Evolutionary conservation across 2,113 vertebrate genomes (phyloP).

Genomic region (Xenopus borealis): DNA sequence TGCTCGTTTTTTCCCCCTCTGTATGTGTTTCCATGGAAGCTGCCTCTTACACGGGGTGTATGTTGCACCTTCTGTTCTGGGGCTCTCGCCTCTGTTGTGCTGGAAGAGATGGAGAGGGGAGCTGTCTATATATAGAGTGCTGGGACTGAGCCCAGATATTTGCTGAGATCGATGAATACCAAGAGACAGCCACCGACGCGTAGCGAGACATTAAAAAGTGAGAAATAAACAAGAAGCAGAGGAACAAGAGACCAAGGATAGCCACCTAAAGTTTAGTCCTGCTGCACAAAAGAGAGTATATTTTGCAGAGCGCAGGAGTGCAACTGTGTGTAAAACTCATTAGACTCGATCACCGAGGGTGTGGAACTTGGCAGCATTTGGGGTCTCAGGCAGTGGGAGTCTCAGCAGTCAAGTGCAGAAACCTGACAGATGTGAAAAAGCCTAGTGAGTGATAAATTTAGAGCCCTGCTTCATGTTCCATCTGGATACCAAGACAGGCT

Average conservation of each 20-base stretch:
- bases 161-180: conserved; percentile 45
- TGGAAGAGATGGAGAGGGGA: conserved; percentile 7
- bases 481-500: conserved; percentile 24
- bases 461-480: conserved; percentile 40
- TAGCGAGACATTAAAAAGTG: conserved; percentile 23
- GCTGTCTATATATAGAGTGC: conserved; percentile 49
- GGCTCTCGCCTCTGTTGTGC: conserved; percentile 47
- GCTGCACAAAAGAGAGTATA: no score
- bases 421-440: conserved; percentile 43
- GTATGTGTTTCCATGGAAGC: not conserved
- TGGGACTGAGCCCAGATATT: conserved; percentile 43
- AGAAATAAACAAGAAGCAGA: not conserved
- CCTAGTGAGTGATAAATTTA: conserved; percentile 40
- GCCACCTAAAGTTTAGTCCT: not conserved
- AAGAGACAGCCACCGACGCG: conserved; percentile 35
- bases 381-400: not conserved
- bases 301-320: conserved; percentile 12
- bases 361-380: not conserved
- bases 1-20: not conserved
- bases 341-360: not conserved
- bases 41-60: conserved; percentile 7
- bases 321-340: conserved; percentile 25
- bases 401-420: conserved; percentile 7
- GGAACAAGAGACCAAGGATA: not conserved
- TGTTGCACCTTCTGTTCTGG: not conserved